A percentile compares a stretch with the other conserved stretches of the same genome.
phyloP scores from a whole-genome alignment of 1,140 invertebrate species.

The Habropoda laboriosa region DNA sequence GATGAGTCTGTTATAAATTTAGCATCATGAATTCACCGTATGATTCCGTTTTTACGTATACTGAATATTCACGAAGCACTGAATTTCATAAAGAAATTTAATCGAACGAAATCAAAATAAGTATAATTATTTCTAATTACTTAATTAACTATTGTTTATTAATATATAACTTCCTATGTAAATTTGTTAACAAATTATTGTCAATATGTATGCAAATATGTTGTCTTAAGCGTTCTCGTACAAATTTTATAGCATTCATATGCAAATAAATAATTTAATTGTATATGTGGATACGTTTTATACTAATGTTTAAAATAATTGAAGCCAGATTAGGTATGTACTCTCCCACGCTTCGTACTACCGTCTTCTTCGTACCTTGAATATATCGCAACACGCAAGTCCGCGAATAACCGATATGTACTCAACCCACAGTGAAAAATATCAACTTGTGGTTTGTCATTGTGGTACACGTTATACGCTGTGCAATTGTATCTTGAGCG shows the following conservation, averaged over 20 bases:
- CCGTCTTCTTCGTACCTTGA: conserved; percentile 3
- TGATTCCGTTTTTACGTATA: conserved; percentile 23
- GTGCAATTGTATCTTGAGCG: not conserved
- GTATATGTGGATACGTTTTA: not conserved
- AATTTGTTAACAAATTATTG: not conserved
- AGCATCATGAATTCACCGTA: conserved; percentile 39
- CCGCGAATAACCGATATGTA: conserved; percentile 31
- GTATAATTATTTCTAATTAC: not conserved
- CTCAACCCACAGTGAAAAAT: conserved; percentile 13
- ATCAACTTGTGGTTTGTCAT: conserved; percentile 42
- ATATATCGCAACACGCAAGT: conserved; percentile 25
- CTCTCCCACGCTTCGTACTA: not conserved
- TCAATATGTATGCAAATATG: not conserved
- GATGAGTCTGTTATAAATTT: conserved; percentile 41
- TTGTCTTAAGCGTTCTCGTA: not conserved
- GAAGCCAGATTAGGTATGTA: not conserved
- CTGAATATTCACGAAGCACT: not conserved
- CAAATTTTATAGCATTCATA: not conserved
- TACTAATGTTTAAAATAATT: not conserved
- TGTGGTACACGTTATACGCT: not conserved
- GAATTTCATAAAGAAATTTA: not conserved
- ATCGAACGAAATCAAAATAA: not conserved
- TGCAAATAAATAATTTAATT: not conserved
- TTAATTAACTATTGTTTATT: not conserved
- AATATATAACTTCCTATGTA: not conserved